Evolutionary conservation across 2,797 vertebrate genomes (phyloP).

Genomic region (Gambusia yucatana): DNA sequence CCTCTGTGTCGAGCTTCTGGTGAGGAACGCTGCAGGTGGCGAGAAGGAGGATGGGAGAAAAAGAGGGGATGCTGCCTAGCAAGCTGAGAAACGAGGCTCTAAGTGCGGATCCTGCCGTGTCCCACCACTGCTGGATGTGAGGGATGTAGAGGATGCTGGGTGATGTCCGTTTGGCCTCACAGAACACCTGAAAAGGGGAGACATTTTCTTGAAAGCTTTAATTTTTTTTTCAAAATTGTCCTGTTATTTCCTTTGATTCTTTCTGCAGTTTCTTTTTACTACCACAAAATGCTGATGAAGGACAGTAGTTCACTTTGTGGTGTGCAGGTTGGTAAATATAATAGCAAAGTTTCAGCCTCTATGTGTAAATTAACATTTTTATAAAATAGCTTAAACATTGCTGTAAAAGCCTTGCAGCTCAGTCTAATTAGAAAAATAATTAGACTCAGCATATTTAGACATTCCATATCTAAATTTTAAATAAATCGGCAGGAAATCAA

Average conservation of each 20-base stretch:
- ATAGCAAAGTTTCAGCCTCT: not conserved
- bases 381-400: not conserved
- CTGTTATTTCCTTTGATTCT: not conserved
- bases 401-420: not conserved
- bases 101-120: constrained; percentile 81
- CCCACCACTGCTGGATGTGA: constrained; percentile 91
- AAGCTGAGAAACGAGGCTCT: constrained; percentile 88
- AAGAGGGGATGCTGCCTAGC: constrained; percentile 87
- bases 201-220: not conserved
- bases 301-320: not conserved
- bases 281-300: not conserved
- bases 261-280: not conserved
- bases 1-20: constrained; percentile 83
- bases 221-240: not conserved
- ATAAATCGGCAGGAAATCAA: not conserved
- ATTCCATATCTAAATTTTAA: not conserved
- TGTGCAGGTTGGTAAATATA: not conserved
- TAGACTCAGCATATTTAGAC: not conserved
- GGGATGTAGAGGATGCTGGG: constrained; percentile 92
- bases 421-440: not conserved
- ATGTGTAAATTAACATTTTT: not conserved
- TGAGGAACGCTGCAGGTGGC: constrained; percentile 84
- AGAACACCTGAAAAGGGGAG: constrained; percentile 35
- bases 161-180: constrained; percentile 88
- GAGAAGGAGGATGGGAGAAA: constrained; percentile 90